Percentiles rank a stretch among this genome's conserved stretches.
Conservation (phyloP, 1,140 invertebrate genomes). For the Bicyclus anynana region DNA sequence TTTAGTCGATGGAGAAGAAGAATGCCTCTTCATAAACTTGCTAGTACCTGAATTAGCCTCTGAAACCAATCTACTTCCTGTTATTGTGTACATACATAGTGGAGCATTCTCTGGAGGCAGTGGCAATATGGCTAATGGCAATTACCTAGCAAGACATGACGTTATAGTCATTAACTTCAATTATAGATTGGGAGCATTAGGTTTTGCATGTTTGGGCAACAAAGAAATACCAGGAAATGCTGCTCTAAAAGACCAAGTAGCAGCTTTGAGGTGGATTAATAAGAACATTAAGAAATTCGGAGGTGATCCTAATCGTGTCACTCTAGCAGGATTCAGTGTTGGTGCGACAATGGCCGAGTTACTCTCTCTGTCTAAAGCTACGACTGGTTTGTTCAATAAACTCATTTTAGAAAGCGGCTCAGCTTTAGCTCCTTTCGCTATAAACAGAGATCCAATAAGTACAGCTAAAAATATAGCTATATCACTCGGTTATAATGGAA, state of each 20-base stretch:
- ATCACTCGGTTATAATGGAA: conserved; percentile 54
- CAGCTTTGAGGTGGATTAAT: conserved; percentile 76
- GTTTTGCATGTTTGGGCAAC: conserved; percentile 79
- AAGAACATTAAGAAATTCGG: conserved; percentile 81
- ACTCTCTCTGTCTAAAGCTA: conserved; percentile 45
- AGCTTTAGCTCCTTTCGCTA: conserved; percentile 53
- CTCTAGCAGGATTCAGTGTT: conserved; percentile 80
- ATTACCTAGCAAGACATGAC: conserved; percentile 53
- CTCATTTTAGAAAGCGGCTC: conserved; percentile 67
- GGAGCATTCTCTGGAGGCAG: conserved; percentile 61
- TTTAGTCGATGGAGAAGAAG: conserved; percentile 49
- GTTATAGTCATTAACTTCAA: conserved; percentile 59
- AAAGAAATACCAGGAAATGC: conserved; percentile 79
- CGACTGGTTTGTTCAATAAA: conserved; percentile 55
- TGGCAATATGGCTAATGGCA: conserved; percentile 53
- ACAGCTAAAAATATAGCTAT: conserved; percentile 59
- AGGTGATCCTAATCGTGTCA: conserved; percentile 81
- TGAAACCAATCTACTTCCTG: conserved; percentile 54
- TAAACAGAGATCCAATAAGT: conserved; percentile 56
- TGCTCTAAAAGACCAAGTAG: conserved; percentile 80
- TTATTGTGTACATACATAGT: conserved; percentile 63
- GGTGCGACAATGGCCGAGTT: conserved; percentile 64
- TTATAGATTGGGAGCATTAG: conserved; percentile 67
- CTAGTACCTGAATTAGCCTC: conserved; percentile 47
- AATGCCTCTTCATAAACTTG: conserved; percentile 54